phyloP scores from a whole-genome alignment of 92 coral and sea anemone species.

The Epizoanthus scotinus region DNA sequence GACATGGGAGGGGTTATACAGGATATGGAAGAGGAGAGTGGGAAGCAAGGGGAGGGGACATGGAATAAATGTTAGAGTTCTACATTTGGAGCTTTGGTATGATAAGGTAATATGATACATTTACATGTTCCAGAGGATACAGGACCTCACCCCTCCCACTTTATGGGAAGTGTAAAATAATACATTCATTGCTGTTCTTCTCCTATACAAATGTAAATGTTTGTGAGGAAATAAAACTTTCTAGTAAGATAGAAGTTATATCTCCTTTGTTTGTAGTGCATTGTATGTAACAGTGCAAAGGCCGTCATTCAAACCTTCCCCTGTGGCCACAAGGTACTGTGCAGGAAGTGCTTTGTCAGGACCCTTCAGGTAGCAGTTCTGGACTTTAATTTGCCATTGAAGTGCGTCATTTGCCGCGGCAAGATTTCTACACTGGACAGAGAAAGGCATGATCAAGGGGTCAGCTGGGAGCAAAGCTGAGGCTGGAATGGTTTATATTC shows the following conservation, averaged over 20 bases:
- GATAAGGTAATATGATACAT: no score
- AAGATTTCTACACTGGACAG: conserved; percentile 83
- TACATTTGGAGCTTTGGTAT: no score
- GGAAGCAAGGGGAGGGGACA: no score
- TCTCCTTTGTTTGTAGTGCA: conserved; percentile 59
- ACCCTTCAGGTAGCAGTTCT: conserved; percentile 89
- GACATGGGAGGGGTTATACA: no score
- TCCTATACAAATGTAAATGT: no score
- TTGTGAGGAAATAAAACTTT: no score
- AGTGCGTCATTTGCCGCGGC: conserved; percentile 86
- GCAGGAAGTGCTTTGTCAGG: conserved; percentile 83
- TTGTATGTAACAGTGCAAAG: conserved; percentile 87
- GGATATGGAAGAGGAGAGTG: no score
- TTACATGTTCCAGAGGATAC: no score
- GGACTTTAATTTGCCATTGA: conserved; percentile 84
- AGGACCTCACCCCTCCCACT: no score
- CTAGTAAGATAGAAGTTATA: not conserved
- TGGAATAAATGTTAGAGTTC: no score
- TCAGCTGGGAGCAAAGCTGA: not conserved
- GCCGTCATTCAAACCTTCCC: conserved; percentile 90
- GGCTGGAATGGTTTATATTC: not conserved
- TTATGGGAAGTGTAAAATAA: no score
- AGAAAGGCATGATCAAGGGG: conserved; percentile 65
- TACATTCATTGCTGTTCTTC: not conserved
- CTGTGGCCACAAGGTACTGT: conserved; percentile 76